Conservation (phyloP, 2,797 vertebrate genomes). For the Amniataba percoides region DNA sequence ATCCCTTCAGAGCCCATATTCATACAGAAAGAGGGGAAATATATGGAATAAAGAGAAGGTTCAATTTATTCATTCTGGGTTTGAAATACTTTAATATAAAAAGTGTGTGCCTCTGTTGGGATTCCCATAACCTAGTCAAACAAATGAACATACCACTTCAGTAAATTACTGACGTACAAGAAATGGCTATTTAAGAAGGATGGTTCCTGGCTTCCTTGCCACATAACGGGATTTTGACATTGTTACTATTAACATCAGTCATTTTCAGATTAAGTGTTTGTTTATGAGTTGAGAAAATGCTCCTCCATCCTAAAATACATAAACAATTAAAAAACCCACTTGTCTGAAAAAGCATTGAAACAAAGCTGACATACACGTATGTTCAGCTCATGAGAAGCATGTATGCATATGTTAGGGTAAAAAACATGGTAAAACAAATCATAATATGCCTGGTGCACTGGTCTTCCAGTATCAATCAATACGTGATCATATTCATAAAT, state of each 20-base stretch:
- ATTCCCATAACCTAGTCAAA: background rate
- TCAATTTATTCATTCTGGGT: background rate
- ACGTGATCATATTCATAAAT: background rate
- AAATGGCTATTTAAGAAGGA: background rate
- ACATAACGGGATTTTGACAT: background rate
- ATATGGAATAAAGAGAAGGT: no score
- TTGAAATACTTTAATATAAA: background rate
- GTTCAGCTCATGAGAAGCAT: background rate
- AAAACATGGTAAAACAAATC: background rate
- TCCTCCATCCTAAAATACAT: background rate
- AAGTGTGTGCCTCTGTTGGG: background rate
- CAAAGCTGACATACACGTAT: no score
- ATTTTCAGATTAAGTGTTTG: no score
- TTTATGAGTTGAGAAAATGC: no score
- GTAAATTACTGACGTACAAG: background rate
- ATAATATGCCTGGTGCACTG: background rate
- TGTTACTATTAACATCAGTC: background rate
- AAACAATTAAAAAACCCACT: background rate
- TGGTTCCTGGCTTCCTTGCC: no score
- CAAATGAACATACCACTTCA: background rate
- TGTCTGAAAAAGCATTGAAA: no score
- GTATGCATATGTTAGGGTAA: background rate
- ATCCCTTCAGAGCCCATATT: background rate
- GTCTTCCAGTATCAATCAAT: conserved; percentile 1
- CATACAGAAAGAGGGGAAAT: background rate